Base-by-base conservation (phyloP, 1,140 invertebrate species). In the Saxidomus purpurata region DNA sequence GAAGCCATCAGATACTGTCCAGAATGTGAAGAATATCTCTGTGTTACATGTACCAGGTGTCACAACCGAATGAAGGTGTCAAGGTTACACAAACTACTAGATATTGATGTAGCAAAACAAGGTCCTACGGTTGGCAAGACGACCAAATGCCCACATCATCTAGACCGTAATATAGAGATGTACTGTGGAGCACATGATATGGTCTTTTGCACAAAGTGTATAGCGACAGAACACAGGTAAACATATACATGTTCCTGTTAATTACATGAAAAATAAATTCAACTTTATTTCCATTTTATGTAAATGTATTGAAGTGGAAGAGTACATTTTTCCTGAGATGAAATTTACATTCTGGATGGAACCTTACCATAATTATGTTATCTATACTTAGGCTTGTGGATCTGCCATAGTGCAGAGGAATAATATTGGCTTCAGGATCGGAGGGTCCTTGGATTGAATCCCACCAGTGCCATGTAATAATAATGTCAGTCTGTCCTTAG, bases 181-280 rank as follows among this genome's bases (percentile, higher is more conserved):
- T 67, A 38, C 38, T 80, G 74, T 59, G n/a, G 8, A 13, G 11
- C 36, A n/a, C 69, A 74, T 40, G 69, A 74, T 25, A 74, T 74
- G 67, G 67, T 69, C 15, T 69, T 31, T 19, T 69, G 67, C 25
- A 38, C 67, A 3, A 15, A 22, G 3, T 69, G 67, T 38, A 69
- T 69, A 31, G 67, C 67, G 3, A 69, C 25, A 8, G 67, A 69
- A 34, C 67, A 69, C 28, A 69, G 67, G 67, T 69, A n/a, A n/a
- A n/a, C n/a, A n/a, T n/a, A n/a, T n/a, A n/a, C n/a, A n/a, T n/a
- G n/a, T n/a, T n/a, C n/a, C n/a, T n/a, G n/a, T n/a, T n/a, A n/a
- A n/a, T n/a, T n/a, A n/a, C n/a, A n/a, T n/a, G n/a, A n/a, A n/a
- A n/a, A n/a, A n/a, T n/a, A n/a, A n/a, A 69, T 11, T 9, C 31